A percentile compares a stretch with the other conserved stretches of the same genome.
These are phyloP conservation scores for Oedothorax gibbosus DNA, from an alignment of 1,140 invertebrate species.

Conservation along the genomic window DNA sequence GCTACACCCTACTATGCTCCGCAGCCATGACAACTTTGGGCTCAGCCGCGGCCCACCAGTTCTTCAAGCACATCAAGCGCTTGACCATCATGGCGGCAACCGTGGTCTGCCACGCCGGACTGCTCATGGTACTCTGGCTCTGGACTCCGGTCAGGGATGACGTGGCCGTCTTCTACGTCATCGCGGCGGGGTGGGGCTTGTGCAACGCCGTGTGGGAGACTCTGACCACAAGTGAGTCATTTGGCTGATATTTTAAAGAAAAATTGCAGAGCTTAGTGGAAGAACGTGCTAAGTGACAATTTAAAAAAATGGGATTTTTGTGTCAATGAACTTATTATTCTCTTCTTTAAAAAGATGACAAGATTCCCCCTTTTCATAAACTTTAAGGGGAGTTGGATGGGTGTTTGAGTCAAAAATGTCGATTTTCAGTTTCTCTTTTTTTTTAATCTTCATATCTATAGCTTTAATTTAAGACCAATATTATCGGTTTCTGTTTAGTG, in stretches of 20 bases:
- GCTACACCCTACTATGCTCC: constrained; percentile 68
- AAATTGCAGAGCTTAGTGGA: too few species aligned
- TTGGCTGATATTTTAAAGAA: neutral
- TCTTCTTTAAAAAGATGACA: too few species aligned
- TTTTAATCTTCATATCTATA: too few species aligned
- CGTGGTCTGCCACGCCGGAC: constrained; percentile 68
- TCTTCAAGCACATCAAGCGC: constrained; percentile 68
- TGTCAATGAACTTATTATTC: too few species aligned
- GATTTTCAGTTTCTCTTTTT: too few species aligned
- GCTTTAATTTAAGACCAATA: too few species aligned
- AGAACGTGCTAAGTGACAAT: too few species aligned
- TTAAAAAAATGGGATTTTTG: too few species aligned
- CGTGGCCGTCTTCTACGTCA: constrained; percentile 70
- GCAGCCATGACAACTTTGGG: constrained; percentile 68
- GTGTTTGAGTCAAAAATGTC: too few species aligned
- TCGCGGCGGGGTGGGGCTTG: constrained; percentile 69
- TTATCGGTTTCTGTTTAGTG: too few species aligned
- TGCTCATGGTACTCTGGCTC: constrained; percentile 68
- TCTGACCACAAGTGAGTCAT: constrained; percentile 69
- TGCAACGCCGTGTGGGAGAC: constrained; percentile 71
- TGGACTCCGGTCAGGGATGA: constrained; percentile 68
- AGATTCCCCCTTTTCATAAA: too few species aligned
- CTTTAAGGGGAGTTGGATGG: too few species aligned
- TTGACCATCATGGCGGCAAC: constrained; percentile 67
- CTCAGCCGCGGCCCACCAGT: constrained; percentile 67